Percentiles rank a stretch among this genome's conserved stretches.
Conservation (phyloP, 2,797 vertebrate species). For the Zalophus californianus region DNA sequence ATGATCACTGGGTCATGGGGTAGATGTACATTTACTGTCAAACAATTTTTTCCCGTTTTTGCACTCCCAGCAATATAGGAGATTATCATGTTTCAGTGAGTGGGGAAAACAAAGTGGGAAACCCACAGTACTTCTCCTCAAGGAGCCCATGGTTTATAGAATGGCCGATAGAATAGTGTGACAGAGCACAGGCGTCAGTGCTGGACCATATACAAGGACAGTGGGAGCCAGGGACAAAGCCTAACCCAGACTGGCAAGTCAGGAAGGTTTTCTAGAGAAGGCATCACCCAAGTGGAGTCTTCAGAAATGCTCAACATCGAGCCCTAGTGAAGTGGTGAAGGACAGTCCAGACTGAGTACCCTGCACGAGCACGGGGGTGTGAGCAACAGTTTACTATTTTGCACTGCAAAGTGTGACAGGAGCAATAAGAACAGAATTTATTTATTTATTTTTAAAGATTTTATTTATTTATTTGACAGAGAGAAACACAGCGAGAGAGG, state of each 20-base stretch:
- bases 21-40: neutral
- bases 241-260: neutral
- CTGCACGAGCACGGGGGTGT: fast-evolving
- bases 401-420: neutral
- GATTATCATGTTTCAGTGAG: neutral
- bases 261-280: neutral
- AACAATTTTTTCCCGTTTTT: neutral
- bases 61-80: neutral
- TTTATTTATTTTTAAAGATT: no score
- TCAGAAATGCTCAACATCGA: neutral
- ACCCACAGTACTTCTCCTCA: neutral
- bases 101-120: neutral
- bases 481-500: no score
- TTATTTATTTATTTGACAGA: no score
- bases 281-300: neutral
- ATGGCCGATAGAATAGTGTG: neutral
- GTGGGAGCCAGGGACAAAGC: neutral
- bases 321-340: neutral
- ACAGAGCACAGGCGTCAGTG: fast-evolving
- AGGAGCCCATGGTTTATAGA: neutral
- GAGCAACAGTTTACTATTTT: neutral
- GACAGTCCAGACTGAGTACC: neutral
- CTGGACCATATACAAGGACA: neutral
- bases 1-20: neutral
- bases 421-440: no score